Evolutionary conservation across 2,113 vertebrate species (phyloP).

Genomic region (Tenrec ecaudatus): DNA sequence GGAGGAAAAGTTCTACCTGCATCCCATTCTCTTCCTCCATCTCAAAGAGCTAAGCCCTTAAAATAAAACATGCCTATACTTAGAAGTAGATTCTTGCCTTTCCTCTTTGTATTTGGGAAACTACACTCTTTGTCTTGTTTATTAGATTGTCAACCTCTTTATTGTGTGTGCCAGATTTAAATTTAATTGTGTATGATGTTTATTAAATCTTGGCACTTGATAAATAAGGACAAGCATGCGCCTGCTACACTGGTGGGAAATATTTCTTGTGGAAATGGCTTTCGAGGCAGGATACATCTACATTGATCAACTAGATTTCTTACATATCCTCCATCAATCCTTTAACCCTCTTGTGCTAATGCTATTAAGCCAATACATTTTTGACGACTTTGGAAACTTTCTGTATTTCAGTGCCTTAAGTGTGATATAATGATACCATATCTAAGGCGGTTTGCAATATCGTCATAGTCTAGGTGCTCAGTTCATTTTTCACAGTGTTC

Average conservation of each 20-base stretch:
- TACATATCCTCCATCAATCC: constrained; percentile 32
- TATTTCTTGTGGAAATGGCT: constrained; percentile 32
- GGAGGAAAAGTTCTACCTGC: neutral
- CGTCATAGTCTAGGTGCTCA: neutral
- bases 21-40: neutral
- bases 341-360: constrained; percentile 12
- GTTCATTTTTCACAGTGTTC: constrained; percentile 24
- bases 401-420: neutral
- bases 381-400: constrained; percentile 67
- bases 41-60: constrained; percentile 10
- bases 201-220: constrained; percentile 72
- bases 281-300: neutral
- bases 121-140: constrained; percentile 63
- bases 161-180: constrained; percentile 65
- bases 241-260: constrained; percentile 11
- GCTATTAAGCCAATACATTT: constrained; percentile 53
- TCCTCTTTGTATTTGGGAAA: constrained; percentile 57
- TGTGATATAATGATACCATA: neutral
- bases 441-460: constrained; percentile 46
- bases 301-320: constrained; percentile 54
- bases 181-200: constrained; percentile 76
- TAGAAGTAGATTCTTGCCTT: constrained; percentile 55
- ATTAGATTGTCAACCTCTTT: constrained; percentile 73
- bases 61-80: constrained; percentile 58
- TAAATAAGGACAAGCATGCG: constrained; percentile 59